Conservation (phyloP, 2,888 invertebrate genomes). For the Allophyes oxyacanthae region DNA sequence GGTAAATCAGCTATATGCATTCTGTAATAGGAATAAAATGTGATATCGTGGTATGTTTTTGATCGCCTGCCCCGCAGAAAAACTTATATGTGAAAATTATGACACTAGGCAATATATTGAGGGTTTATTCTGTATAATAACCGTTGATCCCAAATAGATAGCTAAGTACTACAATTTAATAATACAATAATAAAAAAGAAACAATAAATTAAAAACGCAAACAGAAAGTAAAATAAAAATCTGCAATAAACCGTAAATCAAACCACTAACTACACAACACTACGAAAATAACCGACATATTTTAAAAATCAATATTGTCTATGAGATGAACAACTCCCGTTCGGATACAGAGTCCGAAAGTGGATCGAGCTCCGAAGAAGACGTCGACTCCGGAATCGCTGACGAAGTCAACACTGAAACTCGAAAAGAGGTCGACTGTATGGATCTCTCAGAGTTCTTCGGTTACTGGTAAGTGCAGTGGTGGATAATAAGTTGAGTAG, state of each 20-base stretch:
- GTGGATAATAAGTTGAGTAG: too few relatives aligned
- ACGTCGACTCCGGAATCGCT: constrained; percentile 83
- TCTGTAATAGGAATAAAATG: too few relatives aligned
- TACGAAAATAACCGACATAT: constrained; percentile 20
- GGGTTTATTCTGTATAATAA: too few relatives aligned
- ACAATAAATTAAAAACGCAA: constrained; percentile 5
- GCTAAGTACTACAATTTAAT: too few relatives aligned
- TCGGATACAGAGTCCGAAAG: constrained; percentile 69
- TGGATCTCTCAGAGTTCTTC: constrained; percentile 83
- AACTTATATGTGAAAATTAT: too few relatives aligned
- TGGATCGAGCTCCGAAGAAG: constrained; percentile 77
- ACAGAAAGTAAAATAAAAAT: constrained; percentile 4
- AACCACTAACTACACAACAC: constrained; percentile 10
- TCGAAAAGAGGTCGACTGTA: constrained; percentile 74
- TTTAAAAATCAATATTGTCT: constrained; percentile 17
- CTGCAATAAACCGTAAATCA: neutral
- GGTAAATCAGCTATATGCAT: too few relatives aligned
- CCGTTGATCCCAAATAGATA: too few relatives aligned
- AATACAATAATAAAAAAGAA: neutral
- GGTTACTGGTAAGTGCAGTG: constrained; percentile 80
- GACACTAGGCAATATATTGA: too few relatives aligned
- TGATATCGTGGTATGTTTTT: too few relatives aligned
- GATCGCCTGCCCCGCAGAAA: too few relatives aligned
- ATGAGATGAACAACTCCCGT: constrained; percentile 68
- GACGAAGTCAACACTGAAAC: constrained; percentile 68